Percentiles rank a stretch among this genome's conserved stretches.
These are phyloP conservation scores for Drosophila ficusphila DNA, from an alignment of 1,140 invertebrate species.

Conservation along the genomic window DNA sequence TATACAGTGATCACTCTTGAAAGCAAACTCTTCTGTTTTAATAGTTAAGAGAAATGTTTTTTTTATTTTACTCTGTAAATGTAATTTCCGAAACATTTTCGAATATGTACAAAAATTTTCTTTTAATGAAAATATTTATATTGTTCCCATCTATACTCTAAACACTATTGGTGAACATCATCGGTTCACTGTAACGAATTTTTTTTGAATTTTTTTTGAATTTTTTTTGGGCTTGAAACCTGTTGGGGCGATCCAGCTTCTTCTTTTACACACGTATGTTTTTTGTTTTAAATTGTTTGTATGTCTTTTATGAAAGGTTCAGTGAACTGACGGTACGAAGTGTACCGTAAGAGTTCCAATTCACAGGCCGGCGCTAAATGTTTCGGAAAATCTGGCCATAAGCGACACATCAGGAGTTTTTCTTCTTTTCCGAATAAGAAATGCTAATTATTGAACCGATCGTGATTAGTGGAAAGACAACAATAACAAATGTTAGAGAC, in stretches of 20 bases:
- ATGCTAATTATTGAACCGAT: constrained; percentile 37
- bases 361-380: constrained; percentile 60
- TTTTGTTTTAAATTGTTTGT: constrained; percentile 18
- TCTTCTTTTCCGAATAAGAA: constrained; percentile 13
- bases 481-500: constrained; percentile 7
- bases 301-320: constrained; percentile 26
- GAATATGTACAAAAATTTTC: too few relatives aligned
- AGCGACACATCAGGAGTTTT: constrained; percentile 69
- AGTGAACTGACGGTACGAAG: constrained; percentile 34
- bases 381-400: constrained; percentile 37
- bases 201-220: too few relatives aligned
- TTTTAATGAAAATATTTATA: not conserved
- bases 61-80: too few relatives aligned
- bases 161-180: too few relatives aligned
- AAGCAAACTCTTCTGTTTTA: not conserved
- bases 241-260: constrained; percentile 40
- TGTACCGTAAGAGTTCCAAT: constrained; percentile 50
- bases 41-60: too few relatives aligned
- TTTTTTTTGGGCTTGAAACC: constrained; percentile 39
- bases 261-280: constrained; percentile 23
- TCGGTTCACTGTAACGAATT: not conserved
- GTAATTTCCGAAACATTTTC: too few relatives aligned
- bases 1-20: not conserved
- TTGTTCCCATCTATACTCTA: too few relatives aligned
- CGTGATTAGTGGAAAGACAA: constrained; percentile 6